These are phyloP conservation scores for Pyrrhopygopsis socrates DNA, from an alignment of 2,888 invertebrate species.

Conservation along the genomic window DNA sequence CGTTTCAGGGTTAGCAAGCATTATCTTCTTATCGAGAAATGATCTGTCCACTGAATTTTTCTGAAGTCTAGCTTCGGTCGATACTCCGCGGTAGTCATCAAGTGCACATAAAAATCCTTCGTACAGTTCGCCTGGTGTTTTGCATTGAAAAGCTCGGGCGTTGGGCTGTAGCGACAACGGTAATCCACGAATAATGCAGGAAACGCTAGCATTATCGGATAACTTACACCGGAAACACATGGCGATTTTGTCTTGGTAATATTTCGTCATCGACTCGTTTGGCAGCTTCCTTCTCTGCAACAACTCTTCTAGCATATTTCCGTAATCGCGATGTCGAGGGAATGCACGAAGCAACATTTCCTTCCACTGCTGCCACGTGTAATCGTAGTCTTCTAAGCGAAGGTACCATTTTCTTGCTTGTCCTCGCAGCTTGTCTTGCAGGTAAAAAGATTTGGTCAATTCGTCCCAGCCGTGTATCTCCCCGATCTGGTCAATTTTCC, in stretches of 20 bases:
- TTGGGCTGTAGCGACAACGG: constrained; percentile 64
- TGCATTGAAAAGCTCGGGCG: constrained; percentile 81
- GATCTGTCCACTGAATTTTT: constrained; percentile 28
- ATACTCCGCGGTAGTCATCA: constrained; percentile 73
- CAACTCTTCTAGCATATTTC: constrained; percentile 79
- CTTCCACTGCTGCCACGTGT: constrained; percentile 85
- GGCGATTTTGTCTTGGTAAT: constrained; percentile 81
- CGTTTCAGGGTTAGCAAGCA: constrained; percentile 12
- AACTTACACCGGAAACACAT: constrained; percentile 63
- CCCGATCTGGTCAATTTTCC: too few relatives aligned
- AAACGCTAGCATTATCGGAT: constrained; percentile 53
- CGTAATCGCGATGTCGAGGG: constrained; percentile 81
- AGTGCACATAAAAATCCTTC: constrained; percentile 80
- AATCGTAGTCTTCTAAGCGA: constrained; percentile 83
- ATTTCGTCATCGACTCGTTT: constrained; percentile 83
- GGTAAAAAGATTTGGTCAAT: too few relatives aligned
- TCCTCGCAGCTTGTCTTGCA: too few relatives aligned
- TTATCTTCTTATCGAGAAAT: neutral
- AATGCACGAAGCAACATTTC: constrained; percentile 81
- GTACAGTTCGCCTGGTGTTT: constrained; percentile 77
- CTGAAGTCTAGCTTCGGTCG: neutral
- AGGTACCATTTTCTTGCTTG: too few relatives aligned
- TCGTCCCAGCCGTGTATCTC: too few relatives aligned
- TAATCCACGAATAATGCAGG: constrained; percentile 57
- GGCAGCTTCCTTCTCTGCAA: constrained; percentile 76